These are phyloP conservation scores for Taenaris catops DNA, from an alignment of 2,888 invertebrate genomes.

Conservation along the genomic window DNA sequence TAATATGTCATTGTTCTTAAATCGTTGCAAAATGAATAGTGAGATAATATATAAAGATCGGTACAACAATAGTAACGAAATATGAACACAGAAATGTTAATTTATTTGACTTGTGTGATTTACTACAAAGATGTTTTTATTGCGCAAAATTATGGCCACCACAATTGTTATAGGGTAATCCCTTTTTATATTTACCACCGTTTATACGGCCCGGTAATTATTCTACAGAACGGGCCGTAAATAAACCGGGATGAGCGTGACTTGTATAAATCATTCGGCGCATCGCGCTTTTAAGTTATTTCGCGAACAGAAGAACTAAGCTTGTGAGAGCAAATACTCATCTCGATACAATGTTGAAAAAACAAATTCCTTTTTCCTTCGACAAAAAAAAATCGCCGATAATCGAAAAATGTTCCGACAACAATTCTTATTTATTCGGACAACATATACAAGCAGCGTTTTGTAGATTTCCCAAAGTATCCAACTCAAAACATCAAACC, in stretches of 20 bases:
- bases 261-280: conserved; percentile 75
- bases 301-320: conserved; percentile 75
- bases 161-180: conserved; percentile 43
- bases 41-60: too few species aligned
- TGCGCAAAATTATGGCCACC: conserved; percentile 49
- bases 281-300: conserved; percentile 57
- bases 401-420: too few species aligned
- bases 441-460: too few species aligned
- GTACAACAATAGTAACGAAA: too few species aligned
- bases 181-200: conserved; percentile 68
- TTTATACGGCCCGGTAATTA: conserved; percentile 70
- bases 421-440: too few species aligned
- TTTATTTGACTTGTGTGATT: too few species aligned
- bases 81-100: too few species aligned
- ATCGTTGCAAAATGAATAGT: too few species aligned
- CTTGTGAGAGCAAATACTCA: conserved; percentile 55
- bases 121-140: conserved; percentile 24
- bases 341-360: conserved; percentile 36
- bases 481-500: too few species aligned
- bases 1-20: too few species aligned
- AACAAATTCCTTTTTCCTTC: conserved; percentile 28
- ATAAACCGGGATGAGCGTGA: conserved; percentile 72
- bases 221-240: conserved; percentile 68
- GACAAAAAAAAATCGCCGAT: too few species aligned
- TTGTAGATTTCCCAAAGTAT: too few species aligned